Conservation (phyloP, 2,797 vertebrate species). For the Dendrocincla tyrannina region DNA sequence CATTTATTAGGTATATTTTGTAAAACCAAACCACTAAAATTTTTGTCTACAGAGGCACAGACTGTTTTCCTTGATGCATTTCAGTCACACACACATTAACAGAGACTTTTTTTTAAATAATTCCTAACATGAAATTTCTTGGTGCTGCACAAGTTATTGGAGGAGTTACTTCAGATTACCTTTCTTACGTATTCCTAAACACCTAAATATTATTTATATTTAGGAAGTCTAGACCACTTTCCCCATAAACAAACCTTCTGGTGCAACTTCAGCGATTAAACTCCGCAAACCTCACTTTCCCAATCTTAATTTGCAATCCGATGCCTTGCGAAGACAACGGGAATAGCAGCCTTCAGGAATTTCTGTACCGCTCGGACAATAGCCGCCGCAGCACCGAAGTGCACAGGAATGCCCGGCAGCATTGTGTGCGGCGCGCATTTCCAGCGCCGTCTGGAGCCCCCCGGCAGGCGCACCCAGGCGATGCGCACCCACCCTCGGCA, state of each 20-base stretch:
- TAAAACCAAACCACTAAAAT: neutral
- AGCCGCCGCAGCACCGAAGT: neutral
- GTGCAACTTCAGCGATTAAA: neutral
- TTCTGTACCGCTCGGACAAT: neutral
- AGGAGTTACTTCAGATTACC: neutral
- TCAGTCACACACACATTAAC: neutral
- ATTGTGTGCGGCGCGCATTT: neutral
- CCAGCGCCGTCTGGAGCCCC: neutral
- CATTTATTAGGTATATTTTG: neutral
- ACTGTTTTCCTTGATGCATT: neutral
- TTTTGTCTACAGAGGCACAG: neutral
- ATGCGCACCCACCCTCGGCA: neutral
- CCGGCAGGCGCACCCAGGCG: neutral
- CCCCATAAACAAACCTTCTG: neutral
- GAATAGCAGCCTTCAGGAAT: neutral
- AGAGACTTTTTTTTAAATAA: neutral
- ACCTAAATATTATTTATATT: neutral
- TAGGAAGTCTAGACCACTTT: neutral
- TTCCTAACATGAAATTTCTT: neutral
- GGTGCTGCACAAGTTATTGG: neutral
- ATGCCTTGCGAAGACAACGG: neutral
- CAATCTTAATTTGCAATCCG: neutral
- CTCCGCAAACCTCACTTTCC: neutral
- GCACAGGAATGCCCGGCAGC: rapidly evolving
- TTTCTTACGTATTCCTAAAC: neutral